Percentiles rank a stretch among this genome's conserved stretches.
Conservation (phyloP, 2,888 invertebrate species). For the Bedellia somnulentella region DNA sequence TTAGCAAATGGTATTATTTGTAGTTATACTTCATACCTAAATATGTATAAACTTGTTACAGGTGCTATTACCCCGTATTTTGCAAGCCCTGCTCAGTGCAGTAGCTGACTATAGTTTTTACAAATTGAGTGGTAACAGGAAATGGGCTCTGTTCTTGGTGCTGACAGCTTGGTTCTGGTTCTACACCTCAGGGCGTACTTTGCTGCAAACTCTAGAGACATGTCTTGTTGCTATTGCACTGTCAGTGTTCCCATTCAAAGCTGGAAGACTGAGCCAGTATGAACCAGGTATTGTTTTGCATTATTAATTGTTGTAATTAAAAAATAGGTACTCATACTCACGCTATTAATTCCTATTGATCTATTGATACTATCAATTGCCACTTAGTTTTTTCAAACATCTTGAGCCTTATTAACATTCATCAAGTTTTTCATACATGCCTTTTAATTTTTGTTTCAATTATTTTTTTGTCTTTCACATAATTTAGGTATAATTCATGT, state of each 20-base stretch:
- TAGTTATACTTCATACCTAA: no score
- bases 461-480: no score
- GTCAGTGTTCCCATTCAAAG: constrained; percentile 71
- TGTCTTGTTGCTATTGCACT: constrained; percentile 79
- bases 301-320: not conserved
- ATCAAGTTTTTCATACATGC: no score
- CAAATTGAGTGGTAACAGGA: constrained; percentile 70
- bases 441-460: no score
- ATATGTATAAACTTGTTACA: no score
- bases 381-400: no score
- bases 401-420: no score
- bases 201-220: constrained; percentile 87
- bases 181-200: constrained; percentile 84
- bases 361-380: no score
- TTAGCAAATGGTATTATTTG: no score
- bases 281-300: constrained; percentile 12
- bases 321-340: no score
- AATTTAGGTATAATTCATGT: no score
- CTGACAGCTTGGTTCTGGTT: constrained; percentile 89
- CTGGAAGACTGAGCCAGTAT: constrained; percentile 43
- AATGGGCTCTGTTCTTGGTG: constrained; percentile 77
- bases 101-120: constrained; percentile 74
- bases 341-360: no score
- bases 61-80: constrained; percentile 73
- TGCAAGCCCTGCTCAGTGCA: constrained; percentile 79